phyloP scores from a whole-genome alignment of 2,888 invertebrate genomes.

The Agrotis clavis region DNA sequence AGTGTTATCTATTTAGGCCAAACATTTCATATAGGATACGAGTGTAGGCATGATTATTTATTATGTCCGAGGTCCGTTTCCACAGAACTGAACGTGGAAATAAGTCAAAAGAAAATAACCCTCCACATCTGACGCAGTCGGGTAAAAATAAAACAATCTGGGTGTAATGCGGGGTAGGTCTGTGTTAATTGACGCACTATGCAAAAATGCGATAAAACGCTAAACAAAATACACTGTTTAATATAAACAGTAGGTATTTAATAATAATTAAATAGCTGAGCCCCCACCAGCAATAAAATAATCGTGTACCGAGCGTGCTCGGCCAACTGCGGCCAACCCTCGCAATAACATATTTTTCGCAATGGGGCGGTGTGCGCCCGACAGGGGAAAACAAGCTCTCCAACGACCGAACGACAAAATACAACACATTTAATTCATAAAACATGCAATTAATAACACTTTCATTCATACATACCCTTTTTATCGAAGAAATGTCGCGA shows the following conservation, averaged over 20 bases:
- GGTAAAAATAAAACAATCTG: background rate
- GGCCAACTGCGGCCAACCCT: slow-evolving; percentile 75
- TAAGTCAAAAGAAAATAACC: background rate
- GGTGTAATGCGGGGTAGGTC: slow-evolving; percentile 42
- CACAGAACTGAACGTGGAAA: no score
- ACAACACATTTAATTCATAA: slow-evolving; percentile 41
- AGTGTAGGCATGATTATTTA: background rate
- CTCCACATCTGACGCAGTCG: no score
- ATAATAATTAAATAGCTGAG: slow-evolving; percentile 69
- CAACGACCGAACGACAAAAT: slow-evolving; percentile 55
- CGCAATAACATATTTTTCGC: slow-evolving; percentile 78
- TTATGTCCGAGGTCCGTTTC: background rate
- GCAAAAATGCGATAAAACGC: background rate
- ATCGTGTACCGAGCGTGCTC: slow-evolving; percentile 69
- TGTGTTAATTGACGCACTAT: background rate
- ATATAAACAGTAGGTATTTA: slow-evolving; percentile 26
- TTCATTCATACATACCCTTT: slow-evolving; percentile 87
- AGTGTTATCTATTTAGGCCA: slow-evolving; percentile 9
- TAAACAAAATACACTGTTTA: slow-evolving; percentile 24
- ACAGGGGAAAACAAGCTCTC: slow-evolving; percentile 73
- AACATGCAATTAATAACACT: slow-evolving; percentile 63
- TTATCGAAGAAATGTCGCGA: slow-evolving; percentile 73
- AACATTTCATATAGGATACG: background rate
- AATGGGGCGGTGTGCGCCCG: slow-evolving; percentile 76
- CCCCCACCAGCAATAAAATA: slow-evolving; percentile 83